Evolutionary conservation across 2,888 invertebrate genomes (phyloP).

Genomic region (Caenorhabditis macrosperma): DNA sequence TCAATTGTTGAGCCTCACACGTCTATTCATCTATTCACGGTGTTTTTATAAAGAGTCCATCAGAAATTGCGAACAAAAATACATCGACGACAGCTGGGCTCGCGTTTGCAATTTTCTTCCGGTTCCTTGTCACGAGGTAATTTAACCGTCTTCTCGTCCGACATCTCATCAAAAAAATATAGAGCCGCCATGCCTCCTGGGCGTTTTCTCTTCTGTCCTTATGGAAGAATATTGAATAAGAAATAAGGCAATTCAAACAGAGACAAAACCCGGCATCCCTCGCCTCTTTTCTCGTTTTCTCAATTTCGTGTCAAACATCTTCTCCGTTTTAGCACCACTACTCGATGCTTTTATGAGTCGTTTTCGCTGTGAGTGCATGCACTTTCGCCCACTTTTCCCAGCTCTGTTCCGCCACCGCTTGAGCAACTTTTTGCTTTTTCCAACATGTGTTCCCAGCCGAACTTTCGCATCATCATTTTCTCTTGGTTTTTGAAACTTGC

Average conservation of each 20-base stretch:
- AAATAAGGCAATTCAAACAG: not conserved
- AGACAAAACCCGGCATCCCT: not conserved
- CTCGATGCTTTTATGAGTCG: constrained; percentile 45
- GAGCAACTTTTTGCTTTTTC: constrained; percentile 36
- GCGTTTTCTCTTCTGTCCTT: not conserved
- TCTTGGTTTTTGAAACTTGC: constrained; percentile 41
- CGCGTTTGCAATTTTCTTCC: not conserved
- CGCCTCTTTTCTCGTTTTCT: not conserved
- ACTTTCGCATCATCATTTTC: constrained; percentile 8
- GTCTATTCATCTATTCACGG: constrained; percentile 16
- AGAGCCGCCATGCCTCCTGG: not conserved
- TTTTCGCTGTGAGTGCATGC: constrained; percentile 46
- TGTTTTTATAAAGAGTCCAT: not conserved
- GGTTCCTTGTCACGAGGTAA: not conserved
- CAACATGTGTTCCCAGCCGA: constrained; percentile 40
- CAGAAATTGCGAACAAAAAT: not conserved
- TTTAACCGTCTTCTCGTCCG: not conserved
- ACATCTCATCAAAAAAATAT: not conserved
- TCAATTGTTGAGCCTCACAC: constrained; percentile 44
- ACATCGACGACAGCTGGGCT: not conserved
- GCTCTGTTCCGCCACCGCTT: constrained; percentile 30
- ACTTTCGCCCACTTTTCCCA: constrained; percentile 47
- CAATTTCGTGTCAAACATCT: constrained; percentile 24
- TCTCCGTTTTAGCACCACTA: constrained; percentile 44
- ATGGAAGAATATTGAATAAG: not conserved